Evolutionary conservation across 2,888 invertebrate species (phyloP).

Genomic region (Opisthograptis luteolata): DNA sequence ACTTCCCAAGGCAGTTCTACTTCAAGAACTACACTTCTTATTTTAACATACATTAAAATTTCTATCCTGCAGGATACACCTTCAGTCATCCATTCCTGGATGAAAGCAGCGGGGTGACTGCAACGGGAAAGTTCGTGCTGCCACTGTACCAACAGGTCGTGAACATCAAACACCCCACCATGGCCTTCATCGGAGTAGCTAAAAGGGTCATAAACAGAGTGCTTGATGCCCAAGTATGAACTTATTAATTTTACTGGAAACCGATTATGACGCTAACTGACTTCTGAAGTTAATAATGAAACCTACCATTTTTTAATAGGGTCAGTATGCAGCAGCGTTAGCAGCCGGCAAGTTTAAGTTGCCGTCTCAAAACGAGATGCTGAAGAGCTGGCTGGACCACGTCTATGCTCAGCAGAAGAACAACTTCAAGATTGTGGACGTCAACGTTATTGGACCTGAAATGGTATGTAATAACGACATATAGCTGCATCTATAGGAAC

Average conservation of each 20-base stretch:
- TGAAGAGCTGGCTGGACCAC: conserved; percentile 79
- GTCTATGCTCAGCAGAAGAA: conserved; percentile 73
- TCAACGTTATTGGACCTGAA: conserved; percentile 61
- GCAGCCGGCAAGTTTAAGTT: conserved; percentile 84
- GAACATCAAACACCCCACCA: conserved; percentile 89
- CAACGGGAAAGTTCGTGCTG: conserved; percentile 85
- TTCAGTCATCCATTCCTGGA: conserved; percentile 89
- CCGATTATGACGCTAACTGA: conserved; percentile 1
- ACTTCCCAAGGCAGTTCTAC: too few species aligned
- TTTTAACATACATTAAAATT: too few species aligned
- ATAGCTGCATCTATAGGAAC: not conserved
- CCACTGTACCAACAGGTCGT: conserved; percentile 91
- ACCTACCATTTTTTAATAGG: conserved; percentile 41
- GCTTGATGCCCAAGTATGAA: conserved; percentile 88
- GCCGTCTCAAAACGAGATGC: conserved; percentile 87
- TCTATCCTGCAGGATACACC: conserved; percentile 84
- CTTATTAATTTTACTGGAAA: not conserved
- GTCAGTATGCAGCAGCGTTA: conserved; percentile 83
- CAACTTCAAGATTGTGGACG: conserved; percentile 62
- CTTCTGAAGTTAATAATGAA: too few species aligned
- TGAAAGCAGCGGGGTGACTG: conserved; percentile 84
- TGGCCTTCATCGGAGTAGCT: conserved; percentile 90
- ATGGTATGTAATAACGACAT: conserved; percentile 52
- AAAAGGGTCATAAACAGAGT: conserved; percentile 86
- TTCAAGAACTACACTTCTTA: too few species aligned